Base-by-base conservation (phyloP, 2,113 vertebrate species). In the Oostethus manadensis region DNA sequence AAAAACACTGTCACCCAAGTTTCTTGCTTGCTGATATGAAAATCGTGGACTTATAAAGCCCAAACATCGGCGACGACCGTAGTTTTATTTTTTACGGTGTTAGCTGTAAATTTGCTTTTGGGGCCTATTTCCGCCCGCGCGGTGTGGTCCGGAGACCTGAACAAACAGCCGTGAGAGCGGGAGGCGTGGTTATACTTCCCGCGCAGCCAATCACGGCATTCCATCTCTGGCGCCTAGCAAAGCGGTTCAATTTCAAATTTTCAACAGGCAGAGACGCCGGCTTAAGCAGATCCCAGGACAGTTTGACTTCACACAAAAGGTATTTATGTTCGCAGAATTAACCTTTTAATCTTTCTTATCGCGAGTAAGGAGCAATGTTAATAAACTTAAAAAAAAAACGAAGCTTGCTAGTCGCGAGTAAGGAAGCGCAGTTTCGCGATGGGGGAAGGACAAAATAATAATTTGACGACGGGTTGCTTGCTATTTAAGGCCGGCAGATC, bases 211-310 rank as follows among this genome's bases (percentile, higher is more conserved):
- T 87, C 71, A 62, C 9, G 1, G 35, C 22, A 7, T 40, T 11
- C 9, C 3, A 1, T 67, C 1, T 8, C 38, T 54, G 54, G 74
- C 71, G 51, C 61, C 62, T 38, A 60, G 20, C 68, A 44, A 79
- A 73, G 70, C 11, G 56, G 44, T 81, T 80, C 13, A 6, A 69
- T 82, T 90, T 88, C 51, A 86, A 90, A 88, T 81, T 82, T 82
- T 72, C 84, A 89, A 89, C 85, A 68, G 63, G 7, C 33, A 43
- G 3, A 33, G 46, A 46, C 38, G 45, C 2, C 26, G 46, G 46
- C 40, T 0, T 0, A 7, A 2, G 18, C 5, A 18, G 11, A 3
- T 0, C 1, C 10, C 8, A 3, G 8, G 18, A 20, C 14, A 9
- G 13, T 55, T 38, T 1, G 5, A 15, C 2, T 2, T 18, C 8